phyloP scores from a whole-genome alignment of 2,113 vertebrate genomes.

The Haemorhous mexicanus region DNA sequence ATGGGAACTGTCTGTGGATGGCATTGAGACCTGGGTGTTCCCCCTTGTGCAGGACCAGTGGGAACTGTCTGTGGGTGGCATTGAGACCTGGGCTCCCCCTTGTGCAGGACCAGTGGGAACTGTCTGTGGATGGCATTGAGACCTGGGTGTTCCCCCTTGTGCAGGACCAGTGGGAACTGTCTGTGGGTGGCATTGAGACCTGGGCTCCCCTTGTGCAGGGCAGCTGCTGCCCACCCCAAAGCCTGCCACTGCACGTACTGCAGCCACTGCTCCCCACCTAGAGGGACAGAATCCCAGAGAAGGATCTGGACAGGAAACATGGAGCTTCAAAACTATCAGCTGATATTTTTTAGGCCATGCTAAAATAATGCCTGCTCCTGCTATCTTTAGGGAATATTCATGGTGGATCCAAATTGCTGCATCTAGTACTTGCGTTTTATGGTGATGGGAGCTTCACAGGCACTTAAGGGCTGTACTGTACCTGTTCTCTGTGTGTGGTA shows the following conservation, averaged over 20 bases:
- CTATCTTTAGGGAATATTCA: not conserved
- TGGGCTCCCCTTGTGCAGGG: not conserved
- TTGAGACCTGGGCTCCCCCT: rapidly evolving
- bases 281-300: not conserved
- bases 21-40: not conserved
- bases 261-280: not conserved
- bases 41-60: not conserved
- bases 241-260: not conserved
- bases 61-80: no score
- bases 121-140: rapidly evolving
- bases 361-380: not conserved
- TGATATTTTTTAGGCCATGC: not conserved
- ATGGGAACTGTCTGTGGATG: not conserved
- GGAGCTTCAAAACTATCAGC: not conserved
- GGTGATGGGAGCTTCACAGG: not conserved
- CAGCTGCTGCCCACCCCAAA: not conserved
- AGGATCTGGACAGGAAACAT: not conserved
- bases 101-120: rapidly evolving
- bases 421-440: not conserved
- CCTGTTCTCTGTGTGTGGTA: not conserved
- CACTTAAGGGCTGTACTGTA: not conserved
- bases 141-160: no score
- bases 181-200: rapidly evolving
- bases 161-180: no score
- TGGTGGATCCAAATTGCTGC: not conserved